phyloP scores from a whole-genome alignment of 2,113 vertebrate species.

The Xiphophorus hellerii region DNA sequence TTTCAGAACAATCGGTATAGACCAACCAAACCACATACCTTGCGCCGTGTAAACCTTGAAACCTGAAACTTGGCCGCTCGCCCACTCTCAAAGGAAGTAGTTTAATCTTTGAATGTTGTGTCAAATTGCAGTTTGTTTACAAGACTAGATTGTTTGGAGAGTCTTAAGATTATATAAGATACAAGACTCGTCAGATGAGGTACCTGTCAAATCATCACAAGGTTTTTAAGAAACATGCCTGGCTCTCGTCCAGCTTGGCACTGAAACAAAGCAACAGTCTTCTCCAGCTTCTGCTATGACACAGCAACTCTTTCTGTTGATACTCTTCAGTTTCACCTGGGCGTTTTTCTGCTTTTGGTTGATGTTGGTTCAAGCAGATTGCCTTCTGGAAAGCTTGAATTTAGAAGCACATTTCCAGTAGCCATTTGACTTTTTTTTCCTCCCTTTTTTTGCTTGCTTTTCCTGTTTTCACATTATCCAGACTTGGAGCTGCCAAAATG shows the following conservation, averaged over 20 bases:
- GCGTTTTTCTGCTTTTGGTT: neutral
- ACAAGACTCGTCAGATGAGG: slow-evolving; percentile 41
- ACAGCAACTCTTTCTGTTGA: slow-evolving; percentile 30
- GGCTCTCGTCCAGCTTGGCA: slow-evolving; percentile 38
- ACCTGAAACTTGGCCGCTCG: slow-evolving; percentile 17
- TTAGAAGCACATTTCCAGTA: neutral
- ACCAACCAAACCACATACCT: neutral
- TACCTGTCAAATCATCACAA: slow-evolving; percentile 1
- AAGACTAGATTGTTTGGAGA: neutral
- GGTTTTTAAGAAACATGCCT: slow-evolving; percentile 3
- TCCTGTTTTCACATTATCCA: slow-evolving; percentile 26
- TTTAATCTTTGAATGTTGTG: slow-evolving; percentile 2
- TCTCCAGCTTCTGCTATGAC: slow-evolving; percentile 32
- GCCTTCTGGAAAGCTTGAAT: neutral
- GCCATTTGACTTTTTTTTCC: neutral
- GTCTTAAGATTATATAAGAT: neutral
- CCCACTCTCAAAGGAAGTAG: slow-evolving; percentile 16
- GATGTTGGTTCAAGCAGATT: neutral
- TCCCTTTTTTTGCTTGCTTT: neutral
- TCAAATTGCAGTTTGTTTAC: slow-evolving; percentile 1
- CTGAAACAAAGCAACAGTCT: slow-evolving; percentile 56
- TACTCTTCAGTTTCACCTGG: slow-evolving; percentile 11
- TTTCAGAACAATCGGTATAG: neutral
- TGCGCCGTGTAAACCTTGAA: slow-evolving; percentile 18
- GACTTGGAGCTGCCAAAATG: slow-evolving; percentile 35